phyloP scores from a whole-genome alignment of 2,113 vertebrate genomes.

The Sorex araneus region DNA sequence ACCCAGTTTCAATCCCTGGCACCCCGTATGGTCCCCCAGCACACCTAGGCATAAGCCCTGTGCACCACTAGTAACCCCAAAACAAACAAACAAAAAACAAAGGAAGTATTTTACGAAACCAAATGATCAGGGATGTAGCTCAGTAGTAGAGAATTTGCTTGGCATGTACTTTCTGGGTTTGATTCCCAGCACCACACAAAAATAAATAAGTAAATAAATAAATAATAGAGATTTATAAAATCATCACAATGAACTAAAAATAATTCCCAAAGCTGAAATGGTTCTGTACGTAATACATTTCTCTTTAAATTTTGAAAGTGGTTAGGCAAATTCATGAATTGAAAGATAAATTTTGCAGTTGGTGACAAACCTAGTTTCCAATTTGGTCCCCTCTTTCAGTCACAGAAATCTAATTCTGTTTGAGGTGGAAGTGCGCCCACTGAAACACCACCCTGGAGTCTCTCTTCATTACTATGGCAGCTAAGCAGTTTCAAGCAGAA shows the following conservation, averaged over 20 bases:
- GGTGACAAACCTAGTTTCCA: slow-evolving; percentile 53
- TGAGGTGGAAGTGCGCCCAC: slow-evolving; percentile 32
- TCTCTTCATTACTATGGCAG: background rate
- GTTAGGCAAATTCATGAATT: slow-evolving; percentile 49
- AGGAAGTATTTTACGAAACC: too few relatives aligned
- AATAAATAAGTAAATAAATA: too few relatives aligned
- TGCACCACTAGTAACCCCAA: too few relatives aligned
- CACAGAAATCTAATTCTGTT: slow-evolving; percentile 39
- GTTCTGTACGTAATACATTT: background rate
- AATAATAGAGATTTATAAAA: background rate
- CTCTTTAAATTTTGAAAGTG: slow-evolving; percentile 47
- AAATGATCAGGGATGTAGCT: too few relatives aligned
- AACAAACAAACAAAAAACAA: too few relatives aligned
- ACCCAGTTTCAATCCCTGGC: too few relatives aligned
- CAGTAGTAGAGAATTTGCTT: too few relatives aligned
- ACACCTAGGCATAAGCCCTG: too few relatives aligned
- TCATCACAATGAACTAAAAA: background rate
- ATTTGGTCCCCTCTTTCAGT: background rate
- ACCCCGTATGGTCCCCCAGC: too few relatives aligned
- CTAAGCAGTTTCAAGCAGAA: slow-evolving; percentile 38
- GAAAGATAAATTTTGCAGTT: slow-evolving; percentile 58
- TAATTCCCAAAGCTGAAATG: slow-evolving; percentile 20
- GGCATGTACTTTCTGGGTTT: too few relatives aligned
- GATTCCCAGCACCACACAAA: too few relatives aligned
- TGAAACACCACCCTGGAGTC: slow-evolving; percentile 49